These are phyloP conservation scores for Asarcornis scutulata DNA, from an alignment of 2,113 vertebrate species.

Conservation along the genomic window DNA sequence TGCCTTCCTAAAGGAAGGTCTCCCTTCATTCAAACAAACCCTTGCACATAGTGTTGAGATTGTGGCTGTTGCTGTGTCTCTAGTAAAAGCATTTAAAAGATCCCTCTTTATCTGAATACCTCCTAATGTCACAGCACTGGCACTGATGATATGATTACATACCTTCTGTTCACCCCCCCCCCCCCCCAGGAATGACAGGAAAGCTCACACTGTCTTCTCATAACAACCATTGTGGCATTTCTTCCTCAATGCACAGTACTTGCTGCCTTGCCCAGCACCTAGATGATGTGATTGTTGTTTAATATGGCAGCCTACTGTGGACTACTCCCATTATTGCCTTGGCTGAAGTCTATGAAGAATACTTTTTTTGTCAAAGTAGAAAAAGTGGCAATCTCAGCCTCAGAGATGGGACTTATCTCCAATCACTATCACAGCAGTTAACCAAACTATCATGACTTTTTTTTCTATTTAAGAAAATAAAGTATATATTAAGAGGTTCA, in stretches of 20 bases:
- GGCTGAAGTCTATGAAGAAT: neutral
- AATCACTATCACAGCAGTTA: conserved; percentile 29
- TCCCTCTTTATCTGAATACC: neutral
- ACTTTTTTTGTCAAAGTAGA: neutral
- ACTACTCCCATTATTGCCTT: neutral
- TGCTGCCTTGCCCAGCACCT: neutral
- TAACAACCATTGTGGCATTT: neutral
- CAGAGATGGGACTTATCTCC: neutral
- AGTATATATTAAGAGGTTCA: neutral
- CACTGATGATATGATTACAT: neutral
- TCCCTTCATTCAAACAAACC: neutral
- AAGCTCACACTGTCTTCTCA: neutral
- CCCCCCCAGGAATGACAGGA: neutral
- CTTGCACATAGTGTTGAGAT: neutral
- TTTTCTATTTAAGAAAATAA: neutral
- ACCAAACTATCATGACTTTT: neutral
- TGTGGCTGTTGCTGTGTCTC: neutral
- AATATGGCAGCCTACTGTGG: neutral
- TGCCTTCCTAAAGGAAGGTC: neutral
- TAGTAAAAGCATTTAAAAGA: neutral
- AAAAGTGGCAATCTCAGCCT: neutral
- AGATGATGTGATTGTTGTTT: neutral
- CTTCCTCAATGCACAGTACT: neutral
- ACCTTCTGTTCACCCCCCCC: neutral
- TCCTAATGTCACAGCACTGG: neutral